These are phyloP conservation scores for Sabellastarte sp. DNA, from an alignment of 2,888 invertebrate species.

Conservation along the genomic window DNA sequence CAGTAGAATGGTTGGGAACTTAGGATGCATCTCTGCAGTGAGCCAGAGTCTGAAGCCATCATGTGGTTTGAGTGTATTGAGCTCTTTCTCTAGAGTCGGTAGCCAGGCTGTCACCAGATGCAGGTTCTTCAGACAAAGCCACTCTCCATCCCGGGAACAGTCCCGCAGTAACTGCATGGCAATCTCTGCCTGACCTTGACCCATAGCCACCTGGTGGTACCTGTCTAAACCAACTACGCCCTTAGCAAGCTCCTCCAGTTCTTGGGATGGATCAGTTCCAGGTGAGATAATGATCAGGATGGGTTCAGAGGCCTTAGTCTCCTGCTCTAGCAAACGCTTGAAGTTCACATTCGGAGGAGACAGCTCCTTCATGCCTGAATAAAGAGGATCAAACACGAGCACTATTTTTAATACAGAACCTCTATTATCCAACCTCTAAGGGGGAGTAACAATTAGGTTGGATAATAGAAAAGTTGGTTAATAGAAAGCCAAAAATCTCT, in stretches of 20 bases:
- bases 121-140: conserved; percentile 80
- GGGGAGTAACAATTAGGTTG: no score
- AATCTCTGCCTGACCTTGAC: conserved; percentile 73
- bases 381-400: no score
- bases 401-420: no score
- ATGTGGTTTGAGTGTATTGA: conserved; percentile 63
- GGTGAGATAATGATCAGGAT: conserved; percentile 81
- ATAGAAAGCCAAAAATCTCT: no score
- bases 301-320: conserved; percentile 68
- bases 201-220: conserved; percentile 74
- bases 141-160: conserved; percentile 68
- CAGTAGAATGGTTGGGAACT: conserved; percentile 74
- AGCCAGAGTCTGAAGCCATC: conserved; percentile 78
- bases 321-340: conserved; percentile 64
- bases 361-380: conserved; percentile 62
- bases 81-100: conserved; percentile 68
- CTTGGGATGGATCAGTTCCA: conserved; percentile 87
- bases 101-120: conserved; percentile 76
- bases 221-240: conserved; percentile 61
- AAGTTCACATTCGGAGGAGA: conserved; percentile 67
- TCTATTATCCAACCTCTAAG: no score
- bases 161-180: conserved; percentile 67
- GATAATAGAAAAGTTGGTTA: no score
- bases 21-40: conserved; percentile 77
- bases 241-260: conserved; percentile 71